Evolutionary conservation across 2,888 invertebrate species (phyloP).

Genomic region (Globia sparganii): DNA sequence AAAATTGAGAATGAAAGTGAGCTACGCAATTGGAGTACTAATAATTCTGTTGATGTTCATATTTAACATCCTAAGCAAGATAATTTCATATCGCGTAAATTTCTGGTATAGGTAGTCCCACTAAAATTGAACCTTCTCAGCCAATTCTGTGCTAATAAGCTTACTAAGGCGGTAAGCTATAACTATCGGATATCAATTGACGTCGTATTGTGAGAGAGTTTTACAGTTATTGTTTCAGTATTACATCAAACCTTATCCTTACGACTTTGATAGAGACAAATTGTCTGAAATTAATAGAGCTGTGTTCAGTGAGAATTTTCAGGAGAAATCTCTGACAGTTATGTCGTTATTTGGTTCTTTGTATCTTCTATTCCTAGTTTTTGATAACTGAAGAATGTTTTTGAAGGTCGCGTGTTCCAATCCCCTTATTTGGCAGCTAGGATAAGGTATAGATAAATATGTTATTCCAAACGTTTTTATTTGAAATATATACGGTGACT

Average conservation of each 20-base stretch:
- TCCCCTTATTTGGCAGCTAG: neutral
- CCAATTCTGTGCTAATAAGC: neutral
- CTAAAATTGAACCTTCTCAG: constrained; percentile 2
- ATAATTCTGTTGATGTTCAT: neutral
- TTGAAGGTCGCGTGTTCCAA: neutral
- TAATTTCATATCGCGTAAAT: neutral
- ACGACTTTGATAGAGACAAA: constrained; percentile 15
- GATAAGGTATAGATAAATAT: neutral
- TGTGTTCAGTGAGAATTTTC: neutral
- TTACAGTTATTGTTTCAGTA: constrained; percentile 31
- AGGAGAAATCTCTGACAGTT: neutral
- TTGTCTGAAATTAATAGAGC: constrained; percentile 9
- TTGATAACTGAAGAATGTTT: neutral
- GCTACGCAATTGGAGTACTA: neutral
- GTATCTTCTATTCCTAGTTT: neutral
- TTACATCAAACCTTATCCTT: neutral
- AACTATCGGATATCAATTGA: constrained; percentile 30
- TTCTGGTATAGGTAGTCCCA: neutral
- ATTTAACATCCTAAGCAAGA: neutral
- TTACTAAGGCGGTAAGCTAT: constrained; percentile 5
- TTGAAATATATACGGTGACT: no score
- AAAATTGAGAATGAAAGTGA: neutral
- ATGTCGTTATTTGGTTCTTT: no score
- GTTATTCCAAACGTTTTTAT: neutral
- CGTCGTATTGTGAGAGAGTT: constrained; percentile 7